Base-by-base conservation (phyloP, 1,140 invertebrate species). In the Temnothorax longispinosus region DNA sequence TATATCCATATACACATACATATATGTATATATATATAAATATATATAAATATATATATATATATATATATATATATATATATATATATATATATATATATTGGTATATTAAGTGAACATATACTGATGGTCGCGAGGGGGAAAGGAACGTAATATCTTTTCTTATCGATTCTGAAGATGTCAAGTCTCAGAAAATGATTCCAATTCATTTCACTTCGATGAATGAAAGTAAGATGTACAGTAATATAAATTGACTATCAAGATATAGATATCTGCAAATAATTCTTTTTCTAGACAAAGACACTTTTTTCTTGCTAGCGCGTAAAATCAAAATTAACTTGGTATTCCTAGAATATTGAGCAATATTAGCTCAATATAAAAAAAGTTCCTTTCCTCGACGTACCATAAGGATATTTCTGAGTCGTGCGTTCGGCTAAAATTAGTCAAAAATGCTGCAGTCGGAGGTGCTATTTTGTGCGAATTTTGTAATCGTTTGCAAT, bases 1-100 rank as follows among this genome's bases (percentile, higher is more conserved):
- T 85, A 90, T 85, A 89, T 64, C 35, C 62, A 80, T 88, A 86
- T 74, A 76, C 58, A 85, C 64, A 81, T 13, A 62, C 35, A 87
- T 8, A 74, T 15, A 52, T 15, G n/a, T n/a, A n/a, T n/a, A n/a
- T n/a, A n/a, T n/a, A n/a, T n/a, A n/a, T n/a, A n/a, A n/a, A n/a
- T n/a, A n/a, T n/a, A n/a, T n/a, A n/a, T n/a, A n/a, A n/a, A 62
- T 62, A 86, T 8, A 41, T 10, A 27, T 47, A 69, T 32, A 86
- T n/a, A 56, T 62, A 71, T 21, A 77, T 56, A 62, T 78, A 85
- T 76, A 27, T 38, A 65, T 54, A 78, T 54, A 75, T 52, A 84
- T 8, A 47, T 35, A 69, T 38, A 58, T n/a, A 82, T 77, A 87
- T 27, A 56, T 62, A 71, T 32, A 77, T 65, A 62, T 78, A 85